phyloP scores from a whole-genome alignment of 1,140 invertebrate species.

The Lordiphosa collinella region DNA sequence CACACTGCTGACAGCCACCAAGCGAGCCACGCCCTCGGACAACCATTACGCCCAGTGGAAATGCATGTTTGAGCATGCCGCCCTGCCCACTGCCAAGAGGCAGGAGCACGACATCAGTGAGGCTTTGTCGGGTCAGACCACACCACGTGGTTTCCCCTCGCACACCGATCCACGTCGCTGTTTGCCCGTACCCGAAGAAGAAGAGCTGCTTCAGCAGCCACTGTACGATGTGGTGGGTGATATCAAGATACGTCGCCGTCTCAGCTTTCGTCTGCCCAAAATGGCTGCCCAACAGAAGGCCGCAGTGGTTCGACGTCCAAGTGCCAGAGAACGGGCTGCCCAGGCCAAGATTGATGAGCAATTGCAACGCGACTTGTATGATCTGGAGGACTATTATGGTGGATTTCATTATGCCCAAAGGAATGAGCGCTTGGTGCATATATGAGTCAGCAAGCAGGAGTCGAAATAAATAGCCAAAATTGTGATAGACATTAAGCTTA shows the following conservation, averaged over 20 bases:
- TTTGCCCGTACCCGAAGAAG: not conserved
- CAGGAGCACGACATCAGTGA: slow-evolving; percentile 48
- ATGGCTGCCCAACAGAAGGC: not conserved
- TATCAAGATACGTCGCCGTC: slow-evolving; percentile 36
- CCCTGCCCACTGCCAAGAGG: not conserved
- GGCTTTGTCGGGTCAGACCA: slow-evolving; percentile 49
- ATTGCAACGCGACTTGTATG: slow-evolving; percentile 45
- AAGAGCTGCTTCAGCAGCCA: slow-evolving; percentile 9
- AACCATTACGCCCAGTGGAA: slow-evolving; percentile 61
- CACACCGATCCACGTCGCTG: slow-evolving; percentile 53
- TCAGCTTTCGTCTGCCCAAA: slow-evolving; percentile 45
- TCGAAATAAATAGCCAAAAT: slow-evolving; percentile 12
- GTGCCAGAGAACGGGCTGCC: slow-evolving; percentile 34
- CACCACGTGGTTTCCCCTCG: slow-evolving; percentile 56
- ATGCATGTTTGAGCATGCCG: slow-evolving; percentile 53
- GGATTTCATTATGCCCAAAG: slow-evolving; percentile 54
- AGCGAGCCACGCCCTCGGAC: slow-evolving; percentile 14
- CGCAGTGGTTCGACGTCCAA: slow-evolving; percentile 25
- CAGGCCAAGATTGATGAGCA: slow-evolving; percentile 45
- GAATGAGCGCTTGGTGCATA: slow-evolving; percentile 40
- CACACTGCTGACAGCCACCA: slow-evolving; percentile 39
- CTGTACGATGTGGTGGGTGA: slow-evolving; percentile 31
- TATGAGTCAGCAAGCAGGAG: slow-evolving; percentile 5
- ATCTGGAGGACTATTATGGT: slow-evolving; percentile 66
- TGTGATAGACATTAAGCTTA: slow-evolving; percentile 50